A percentile compares a stretch with the other conserved stretches of the same genome.
These are phyloP conservation scores for Henricia sp. DNA, from an alignment of 53 echinoderm and acorn worm genomes.

Conservation along the genomic window DNA sequence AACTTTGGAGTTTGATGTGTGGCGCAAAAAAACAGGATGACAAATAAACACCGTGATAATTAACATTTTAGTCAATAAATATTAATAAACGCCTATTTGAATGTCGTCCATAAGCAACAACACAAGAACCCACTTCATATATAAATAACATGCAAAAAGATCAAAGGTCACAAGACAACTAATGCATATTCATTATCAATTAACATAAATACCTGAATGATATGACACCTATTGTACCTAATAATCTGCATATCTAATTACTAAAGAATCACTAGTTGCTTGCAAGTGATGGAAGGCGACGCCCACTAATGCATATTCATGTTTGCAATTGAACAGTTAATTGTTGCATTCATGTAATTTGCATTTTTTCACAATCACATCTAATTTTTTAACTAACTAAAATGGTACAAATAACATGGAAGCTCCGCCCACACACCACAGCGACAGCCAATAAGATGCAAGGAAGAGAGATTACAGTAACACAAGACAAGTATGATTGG, in stretches of 20 bases:
- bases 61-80: too few species aligned
- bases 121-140: too few species aligned
- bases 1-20: too few species aligned
- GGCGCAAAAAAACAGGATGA: too few species aligned
- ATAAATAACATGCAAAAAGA: too few species aligned
- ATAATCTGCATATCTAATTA: slow-evolving; percentile 47
- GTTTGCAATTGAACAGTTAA: slow-evolving; percentile 30
- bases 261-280: slow-evolving; percentile 50
- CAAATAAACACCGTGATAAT: too few species aligned
- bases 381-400: slow-evolving; percentile 10
- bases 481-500: slow-evolving; percentile 20
- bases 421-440: slow-evolving; percentile 46
- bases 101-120: too few species aligned
- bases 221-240: background rate
- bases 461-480: slow-evolving; percentile 30
- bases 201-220: slow-evolving; percentile 53
- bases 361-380: slow-evolving; percentile 40
- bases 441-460: slow-evolving; percentile 16
- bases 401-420: slow-evolving; percentile 13
- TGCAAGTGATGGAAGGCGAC: slow-evolving; percentile 6
- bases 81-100: too few species aligned
- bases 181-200: slow-evolving; percentile 51
- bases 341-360: slow-evolving; percentile 56
- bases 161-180: background rate
- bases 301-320: slow-evolving; percentile 61